Evolutionary conservation across 2,113 vertebrate species (phyloP).

Genomic region (Coregonus clupeaformis): DNA sequence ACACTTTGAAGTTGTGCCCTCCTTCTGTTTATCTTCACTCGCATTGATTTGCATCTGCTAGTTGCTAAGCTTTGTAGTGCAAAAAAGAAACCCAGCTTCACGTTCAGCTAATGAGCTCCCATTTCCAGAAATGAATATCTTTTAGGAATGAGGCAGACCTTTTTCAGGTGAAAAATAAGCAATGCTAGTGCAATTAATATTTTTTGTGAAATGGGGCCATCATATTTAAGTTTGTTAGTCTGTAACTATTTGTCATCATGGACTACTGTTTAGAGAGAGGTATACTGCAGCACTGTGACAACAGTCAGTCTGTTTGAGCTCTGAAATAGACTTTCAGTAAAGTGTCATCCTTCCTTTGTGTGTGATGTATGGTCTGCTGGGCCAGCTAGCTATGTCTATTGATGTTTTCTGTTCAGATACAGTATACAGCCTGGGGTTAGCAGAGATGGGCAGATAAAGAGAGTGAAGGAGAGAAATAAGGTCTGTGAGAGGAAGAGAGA

Average conservation of each 20-base stretch:
- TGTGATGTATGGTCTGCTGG: too few species aligned
- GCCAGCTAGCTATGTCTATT: too few species aligned
- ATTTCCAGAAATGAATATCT: conserved; percentile 13
- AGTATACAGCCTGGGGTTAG: background rate
- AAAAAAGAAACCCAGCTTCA: conserved; percentile 58
- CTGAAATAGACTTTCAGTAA: background rate
- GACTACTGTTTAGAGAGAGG: background rate
- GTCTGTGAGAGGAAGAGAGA: too few species aligned
- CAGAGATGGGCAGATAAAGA: conserved; percentile 11
- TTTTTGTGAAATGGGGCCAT: background rate
- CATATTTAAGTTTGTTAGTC: background rate
- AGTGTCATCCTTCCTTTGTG: too few species aligned
- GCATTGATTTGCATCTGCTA: conserved; percentile 60
- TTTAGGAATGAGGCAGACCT: background rate
- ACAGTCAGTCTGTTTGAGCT: background rate
- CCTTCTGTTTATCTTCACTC: conserved; percentile 25
- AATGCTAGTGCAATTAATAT: conserved; percentile 37
- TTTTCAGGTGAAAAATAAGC: conserved; percentile 61
- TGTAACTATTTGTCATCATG: too few species aligned
- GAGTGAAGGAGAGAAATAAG: background rate
- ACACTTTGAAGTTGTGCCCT: conserved; percentile 58
- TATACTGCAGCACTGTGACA: background rate
- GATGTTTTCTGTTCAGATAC: too few species aligned
- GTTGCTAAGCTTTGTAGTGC: conserved; percentile 68
- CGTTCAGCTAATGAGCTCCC: conserved; percentile 62